A percentile compares a stretch with the other conserved stretches of the same genome.
phyloP scores from a whole-genome alignment of 2,888 invertebrate species.

The Stratiomys singularior region DNA sequence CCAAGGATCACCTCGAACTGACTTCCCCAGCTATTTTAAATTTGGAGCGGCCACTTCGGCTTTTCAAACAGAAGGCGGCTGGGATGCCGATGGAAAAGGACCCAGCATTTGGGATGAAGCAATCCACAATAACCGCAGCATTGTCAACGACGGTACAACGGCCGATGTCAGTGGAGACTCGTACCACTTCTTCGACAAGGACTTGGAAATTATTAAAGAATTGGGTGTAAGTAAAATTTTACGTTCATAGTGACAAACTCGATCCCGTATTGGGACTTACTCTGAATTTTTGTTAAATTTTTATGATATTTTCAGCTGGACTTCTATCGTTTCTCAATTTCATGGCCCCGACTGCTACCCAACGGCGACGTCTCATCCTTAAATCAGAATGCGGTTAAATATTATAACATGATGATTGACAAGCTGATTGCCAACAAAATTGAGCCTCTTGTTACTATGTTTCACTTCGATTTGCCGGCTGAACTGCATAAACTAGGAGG shows the following conservation, averaged over 20 bases:
- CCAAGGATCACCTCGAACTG: not conserved
- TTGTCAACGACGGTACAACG: constrained; percentile 63
- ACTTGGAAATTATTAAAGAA: constrained; percentile 67
- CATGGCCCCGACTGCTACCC: constrained; percentile 74
- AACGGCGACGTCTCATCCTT: constrained; percentile 68
- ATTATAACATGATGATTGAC: constrained; percentile 74
- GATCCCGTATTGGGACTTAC: no score
- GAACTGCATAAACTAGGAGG: constrained; percentile 69
- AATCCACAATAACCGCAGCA: constrained; percentile 54
- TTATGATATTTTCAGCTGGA: constrained; percentile 53
- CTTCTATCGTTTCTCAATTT: constrained; percentile 71
- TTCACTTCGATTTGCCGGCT: constrained; percentile 70
- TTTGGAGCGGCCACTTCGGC: constrained; percentile 59
- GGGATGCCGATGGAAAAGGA: constrained; percentile 66
- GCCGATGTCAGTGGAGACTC: constrained; percentile 70
- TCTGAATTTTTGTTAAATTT: constrained; percentile 52
- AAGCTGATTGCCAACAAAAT: constrained; percentile 72
- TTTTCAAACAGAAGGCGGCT: constrained; percentile 66
- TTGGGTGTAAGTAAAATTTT: constrained; percentile 61
- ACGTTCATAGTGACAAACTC: no score
- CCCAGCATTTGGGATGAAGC: constrained; percentile 66
- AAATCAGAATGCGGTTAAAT: constrained; percentile 71
- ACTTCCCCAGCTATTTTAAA: constrained; percentile 56
- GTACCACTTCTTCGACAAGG: constrained; percentile 68
- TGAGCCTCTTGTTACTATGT: constrained; percentile 70